A percentile compares a stretch with the other conserved stretches of the same genome.
Conservation (phyloP, 2,888 invertebrate species). For the Phaonia tiefii region DNA sequence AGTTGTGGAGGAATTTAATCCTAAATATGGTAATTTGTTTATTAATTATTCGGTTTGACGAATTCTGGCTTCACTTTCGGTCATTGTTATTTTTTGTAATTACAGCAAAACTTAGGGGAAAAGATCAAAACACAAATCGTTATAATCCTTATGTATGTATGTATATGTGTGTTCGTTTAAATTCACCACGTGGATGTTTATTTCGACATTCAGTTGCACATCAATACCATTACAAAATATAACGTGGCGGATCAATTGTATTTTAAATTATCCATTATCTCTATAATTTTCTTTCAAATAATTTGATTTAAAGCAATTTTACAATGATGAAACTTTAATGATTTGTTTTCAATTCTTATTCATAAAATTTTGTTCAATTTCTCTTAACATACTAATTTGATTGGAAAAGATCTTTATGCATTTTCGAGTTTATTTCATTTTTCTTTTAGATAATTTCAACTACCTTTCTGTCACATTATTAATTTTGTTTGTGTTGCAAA, state of each 20-base stretch:
- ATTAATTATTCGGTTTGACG: too few relatives aligned
- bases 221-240: too few relatives aligned
- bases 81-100: slow-evolving; percentile 23
- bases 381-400: slow-evolving; percentile 58
- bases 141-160: too few relatives aligned
- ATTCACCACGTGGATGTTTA: too few relatives aligned
- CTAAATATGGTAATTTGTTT: not conserved
- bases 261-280: too few relatives aligned
- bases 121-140: too few relatives aligned
- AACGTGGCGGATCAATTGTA: too few relatives aligned
- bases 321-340: slow-evolving; percentile 43
- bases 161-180: too few relatives aligned
- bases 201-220: too few relatives aligned
- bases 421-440: slow-evolving; percentile 51
- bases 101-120: too few relatives aligned
- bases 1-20: not conserved
- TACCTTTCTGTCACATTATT: slow-evolving; percentile 47
- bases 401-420: slow-evolving; percentile 52
- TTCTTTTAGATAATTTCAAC: slow-evolving; percentile 55
- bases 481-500: slow-evolving; percentile 37
- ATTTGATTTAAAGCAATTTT: slow-evolving; percentile 64
- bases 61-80: slow-evolving; percentile 26
- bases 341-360: slow-evolving; percentile 29
- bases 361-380: slow-evolving; percentile 40
- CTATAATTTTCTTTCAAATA: slow-evolving; percentile 33